These are phyloP conservation scores for Hyphantria cunea DNA, from an alignment of 1,140 invertebrate genomes.

Conservation along the genomic window DNA sequence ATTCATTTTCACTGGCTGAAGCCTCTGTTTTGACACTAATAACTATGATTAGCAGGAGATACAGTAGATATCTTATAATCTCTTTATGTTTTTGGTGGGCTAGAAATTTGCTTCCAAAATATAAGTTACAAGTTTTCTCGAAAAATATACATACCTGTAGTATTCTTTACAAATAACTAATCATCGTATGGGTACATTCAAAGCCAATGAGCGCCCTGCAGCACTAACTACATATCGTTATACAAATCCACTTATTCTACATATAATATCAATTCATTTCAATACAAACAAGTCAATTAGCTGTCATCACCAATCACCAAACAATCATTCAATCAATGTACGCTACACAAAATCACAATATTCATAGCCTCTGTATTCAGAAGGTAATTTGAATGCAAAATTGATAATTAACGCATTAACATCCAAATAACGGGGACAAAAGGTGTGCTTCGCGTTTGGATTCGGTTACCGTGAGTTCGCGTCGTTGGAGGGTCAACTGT, in stretches of 20 bases:
- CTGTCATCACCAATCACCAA: slow-evolving; percentile 33
- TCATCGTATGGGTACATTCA: too few relatives aligned
- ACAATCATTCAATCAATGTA: slow-evolving; percentile 54
- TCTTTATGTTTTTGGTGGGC: too few relatives aligned
- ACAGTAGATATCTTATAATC: too few relatives aligned
- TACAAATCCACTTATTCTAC: neutral
- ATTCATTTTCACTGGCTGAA: too few relatives aligned
- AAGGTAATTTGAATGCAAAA: slow-evolving; percentile 69
- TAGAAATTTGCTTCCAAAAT: too few relatives aligned
- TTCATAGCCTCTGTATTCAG: slow-evolving; percentile 59
- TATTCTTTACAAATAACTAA: too few relatives aligned
- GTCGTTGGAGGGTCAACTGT: slow-evolving; percentile 25
- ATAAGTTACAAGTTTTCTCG: too few relatives aligned
- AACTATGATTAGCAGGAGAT: too few relatives aligned
- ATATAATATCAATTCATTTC: slow-evolving; percentile 11
- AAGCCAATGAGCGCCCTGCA: too few relatives aligned
- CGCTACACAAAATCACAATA: slow-evolving; percentile 60
- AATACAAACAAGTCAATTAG: slow-evolving; percentile 36
- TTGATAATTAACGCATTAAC: slow-evolving; percentile 75
- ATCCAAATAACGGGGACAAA: slow-evolving; percentile 74
- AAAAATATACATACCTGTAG: too few relatives aligned
- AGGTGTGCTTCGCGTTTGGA: slow-evolving; percentile 48
- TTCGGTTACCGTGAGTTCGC: slow-evolving; percentile 49
- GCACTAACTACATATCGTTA: neutral
- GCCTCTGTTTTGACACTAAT: too few relatives aligned